These are phyloP conservation scores for Shinisaurus crocodilurus DNA, from an alignment of 2,113 vertebrate species.

Conservation along the genomic window DNA sequence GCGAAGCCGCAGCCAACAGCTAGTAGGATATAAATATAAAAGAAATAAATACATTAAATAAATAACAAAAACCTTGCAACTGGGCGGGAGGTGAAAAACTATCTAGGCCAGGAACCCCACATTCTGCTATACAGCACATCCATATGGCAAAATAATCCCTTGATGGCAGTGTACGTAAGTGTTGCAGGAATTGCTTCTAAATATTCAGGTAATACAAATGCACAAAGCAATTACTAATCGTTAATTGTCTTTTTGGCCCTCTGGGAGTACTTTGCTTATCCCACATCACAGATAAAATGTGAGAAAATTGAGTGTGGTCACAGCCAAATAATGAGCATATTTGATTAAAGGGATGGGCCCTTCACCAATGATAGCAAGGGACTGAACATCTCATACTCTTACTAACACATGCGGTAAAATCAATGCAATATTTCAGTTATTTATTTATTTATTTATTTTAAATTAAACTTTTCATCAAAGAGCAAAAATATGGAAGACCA, in stretches of 20 bases:
- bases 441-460: constrained; percentile 37
- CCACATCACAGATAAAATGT: constrained; percentile 49
- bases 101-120: not conserved
- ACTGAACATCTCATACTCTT: not conserved
- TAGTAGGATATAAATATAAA: not conserved
- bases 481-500: constrained; percentile 42
- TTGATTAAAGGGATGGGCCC: constrained; percentile 61
- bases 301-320: constrained; percentile 55
- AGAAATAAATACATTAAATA: not conserved
- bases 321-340: constrained; percentile 59
- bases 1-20: too few relatives aligned
- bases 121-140: constrained; percentile 50
- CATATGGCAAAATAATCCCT: constrained; percentile 56
- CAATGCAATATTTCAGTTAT: constrained; percentile 34
- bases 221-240: constrained; percentile 44
- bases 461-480: constrained; percentile 16
- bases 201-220: constrained; percentile 40
- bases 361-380: constrained; percentile 26
- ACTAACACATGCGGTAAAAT: constrained; percentile 3
- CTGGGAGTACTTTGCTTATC: constrained; percentile 41
- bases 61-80: not conserved
- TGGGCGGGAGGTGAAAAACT: not conserved
- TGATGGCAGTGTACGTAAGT: constrained; percentile 40
- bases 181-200: constrained; percentile 17
- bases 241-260: constrained; percentile 49